Percentiles rank a stretch among this genome's conserved stretches.
These are phyloP conservation scores for Perizoma affinitatum DNA, from an alignment of 2,888 invertebrate genomes.

Conservation along the genomic window DNA sequence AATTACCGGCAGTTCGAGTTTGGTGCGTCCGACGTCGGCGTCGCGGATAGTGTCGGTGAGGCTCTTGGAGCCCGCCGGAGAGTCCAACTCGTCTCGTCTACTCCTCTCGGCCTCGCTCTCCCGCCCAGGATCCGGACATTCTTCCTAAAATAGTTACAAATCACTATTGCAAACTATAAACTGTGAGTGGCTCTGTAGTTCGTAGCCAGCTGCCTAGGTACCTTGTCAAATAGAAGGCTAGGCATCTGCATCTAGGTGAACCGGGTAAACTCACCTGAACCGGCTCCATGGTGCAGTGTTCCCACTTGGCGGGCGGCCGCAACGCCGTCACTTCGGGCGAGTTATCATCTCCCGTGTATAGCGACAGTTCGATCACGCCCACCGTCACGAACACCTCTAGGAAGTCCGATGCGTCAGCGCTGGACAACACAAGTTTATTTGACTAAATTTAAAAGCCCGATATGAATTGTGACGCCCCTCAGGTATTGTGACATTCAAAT, in stretches of 20 bases:
- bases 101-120: not conserved
- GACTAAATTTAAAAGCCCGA: no score
- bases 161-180: no score
- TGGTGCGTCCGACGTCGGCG: slow-evolving; percentile 45
- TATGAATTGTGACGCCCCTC: no score
- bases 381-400: slow-evolving; percentile 71
- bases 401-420: slow-evolving; percentile 52
- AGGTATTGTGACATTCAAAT: no score
- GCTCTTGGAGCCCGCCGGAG: slow-evolving; percentile 38
- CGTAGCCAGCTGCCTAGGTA: no score
- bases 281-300: not conserved
- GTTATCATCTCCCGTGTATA: slow-evolving; percentile 57
- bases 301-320: slow-evolving; percentile 39
- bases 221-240: no score
- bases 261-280: slow-evolving; percentile 1
- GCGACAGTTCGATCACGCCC: slow-evolving; percentile 65
- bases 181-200: no score
- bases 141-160: not conserved
- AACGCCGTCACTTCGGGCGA: slow-evolving; percentile 44
- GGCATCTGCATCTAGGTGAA: no score
- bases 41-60: slow-evolving; percentile 45
- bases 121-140: not conserved
- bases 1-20: slow-evolving; percentile 43
- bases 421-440: slow-evolving; percentile 20
- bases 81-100: not conserved